phyloP scores from a whole-genome alignment of 2,113 vertebrate genomes.

The Melanostigma gelatinosum region DNA sequence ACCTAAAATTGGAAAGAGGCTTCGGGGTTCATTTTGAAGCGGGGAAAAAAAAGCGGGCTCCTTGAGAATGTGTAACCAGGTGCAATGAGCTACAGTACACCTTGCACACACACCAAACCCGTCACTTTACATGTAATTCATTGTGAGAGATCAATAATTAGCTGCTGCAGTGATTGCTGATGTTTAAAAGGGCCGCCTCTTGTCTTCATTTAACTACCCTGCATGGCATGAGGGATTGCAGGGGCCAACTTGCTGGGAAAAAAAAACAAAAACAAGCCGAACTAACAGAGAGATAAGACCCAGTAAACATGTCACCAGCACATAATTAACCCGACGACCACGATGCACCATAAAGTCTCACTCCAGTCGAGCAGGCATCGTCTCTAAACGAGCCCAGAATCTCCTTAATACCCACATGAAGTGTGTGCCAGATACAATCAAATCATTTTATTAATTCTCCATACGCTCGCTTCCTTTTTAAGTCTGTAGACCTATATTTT shows the following conservation, averaged over 20 bases:
- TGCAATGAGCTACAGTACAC: constrained; percentile 15
- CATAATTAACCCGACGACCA: constrained; percentile 79
- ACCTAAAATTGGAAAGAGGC: constrained; percentile 35
- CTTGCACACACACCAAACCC: constrained; percentile 5
- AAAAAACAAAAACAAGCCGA: constrained; percentile 45
- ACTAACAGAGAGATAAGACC: constrained; percentile 76
- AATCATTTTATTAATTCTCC: constrained; percentile 84
- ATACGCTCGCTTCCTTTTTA: constrained; percentile 72
- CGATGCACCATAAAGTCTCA: constrained; percentile 65
- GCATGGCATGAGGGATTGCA: constrained; percentile 51
- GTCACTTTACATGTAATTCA: constrained; percentile 20
- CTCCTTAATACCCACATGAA: constrained; percentile 82
- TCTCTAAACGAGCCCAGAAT: constrained; percentile 71
- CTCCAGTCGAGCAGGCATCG: constrained; percentile 50
- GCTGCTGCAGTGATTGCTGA: constrained; percentile 62
- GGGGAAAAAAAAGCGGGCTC: neutral
- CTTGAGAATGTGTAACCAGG: neutral
- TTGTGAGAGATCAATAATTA: constrained; percentile 63
- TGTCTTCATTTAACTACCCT: constrained; percentile 61
- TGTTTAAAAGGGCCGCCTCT: constrained; percentile 50
- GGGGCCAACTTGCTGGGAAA: constrained; percentile 51
- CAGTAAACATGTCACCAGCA: constrained; percentile 79
- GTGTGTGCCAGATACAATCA: constrained; percentile 83
- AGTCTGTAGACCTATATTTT: constrained; percentile 81
- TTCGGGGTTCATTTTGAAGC: constrained; percentile 6